A percentile compares a stretch with the other conserved stretches of the same genome.
phyloP scores from a whole-genome alignment of 2,888 invertebrate species.

The Deroplatys truncata region DNA sequence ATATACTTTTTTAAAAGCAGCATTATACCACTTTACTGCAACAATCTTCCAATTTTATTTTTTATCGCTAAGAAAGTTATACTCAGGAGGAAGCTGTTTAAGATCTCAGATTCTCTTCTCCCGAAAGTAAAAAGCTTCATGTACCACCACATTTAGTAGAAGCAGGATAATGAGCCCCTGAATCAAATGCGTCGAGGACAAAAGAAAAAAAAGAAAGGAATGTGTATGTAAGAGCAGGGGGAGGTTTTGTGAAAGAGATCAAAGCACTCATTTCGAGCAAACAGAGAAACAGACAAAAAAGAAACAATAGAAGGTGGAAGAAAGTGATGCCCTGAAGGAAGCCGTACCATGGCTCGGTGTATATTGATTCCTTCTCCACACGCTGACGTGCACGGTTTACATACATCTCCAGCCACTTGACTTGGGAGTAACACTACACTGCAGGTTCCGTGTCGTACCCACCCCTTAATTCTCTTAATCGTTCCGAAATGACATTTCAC shows the following conservation, averaged over 20 bases:
- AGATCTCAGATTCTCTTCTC: not conserved
- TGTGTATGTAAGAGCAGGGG: not conserved
- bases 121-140: not conserved
- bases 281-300: not conserved
- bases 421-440: not conserved
- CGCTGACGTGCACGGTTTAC: not conserved
- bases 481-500: not conserved
- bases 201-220: not conserved
- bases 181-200: not conserved
- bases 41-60: too few relatives aligned
- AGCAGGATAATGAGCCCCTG: not conserved
- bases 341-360: not conserved
- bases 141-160: not conserved
- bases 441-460: too few relatives aligned
- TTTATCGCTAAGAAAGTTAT: not conserved
- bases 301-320: not conserved
- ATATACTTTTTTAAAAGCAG: too few relatives aligned
- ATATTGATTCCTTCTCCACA: not conserved
- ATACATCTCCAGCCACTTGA: not conserved
- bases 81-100: not conserved
- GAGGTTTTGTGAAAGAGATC: not conserved
- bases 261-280: not conserved
- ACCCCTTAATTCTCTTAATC: not conserved
- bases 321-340: not conserved
- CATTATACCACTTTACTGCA: too few relatives aligned